These are phyloP conservation scores for Phocoena phocoena DNA, from an alignment of 2,113 vertebrate genomes.

Conservation along the genomic window DNA sequence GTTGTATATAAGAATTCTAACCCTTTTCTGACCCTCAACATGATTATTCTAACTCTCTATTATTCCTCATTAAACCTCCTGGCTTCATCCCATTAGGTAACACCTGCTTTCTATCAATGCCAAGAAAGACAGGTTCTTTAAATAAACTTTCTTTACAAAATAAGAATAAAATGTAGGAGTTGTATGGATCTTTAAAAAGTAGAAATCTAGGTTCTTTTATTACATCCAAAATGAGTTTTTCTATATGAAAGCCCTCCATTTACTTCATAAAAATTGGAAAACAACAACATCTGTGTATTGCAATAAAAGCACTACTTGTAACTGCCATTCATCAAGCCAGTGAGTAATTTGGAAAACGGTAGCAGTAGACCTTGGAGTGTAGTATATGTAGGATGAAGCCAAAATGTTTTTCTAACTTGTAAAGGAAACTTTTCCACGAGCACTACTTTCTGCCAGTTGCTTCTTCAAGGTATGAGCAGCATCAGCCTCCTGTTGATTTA, in stretches of 20 bases:
- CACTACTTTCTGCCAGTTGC: slow-evolving; percentile 38
- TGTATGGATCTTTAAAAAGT: slow-evolving; percentile 32
- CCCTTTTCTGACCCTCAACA: neutral
- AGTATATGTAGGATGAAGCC: slow-evolving; percentile 40
- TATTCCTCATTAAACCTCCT: slow-evolving; percentile 21
- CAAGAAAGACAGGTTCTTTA: slow-evolving; percentile 46
- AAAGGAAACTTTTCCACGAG: slow-evolving; percentile 68
- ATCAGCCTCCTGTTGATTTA: neutral
- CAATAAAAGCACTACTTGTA: slow-evolving; percentile 58
- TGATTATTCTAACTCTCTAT: neutral
- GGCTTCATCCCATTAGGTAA: neutral
- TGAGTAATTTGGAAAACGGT: slow-evolving; percentile 77
- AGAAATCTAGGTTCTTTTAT: slow-evolving; percentile 41
- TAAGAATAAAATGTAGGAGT: slow-evolving; percentile 28
- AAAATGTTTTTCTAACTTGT: slow-evolving; percentile 68
- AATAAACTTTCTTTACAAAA: slow-evolving; percentile 39
- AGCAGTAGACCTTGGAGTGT: slow-evolving; percentile 59
- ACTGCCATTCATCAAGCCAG: slow-evolving; percentile 61
- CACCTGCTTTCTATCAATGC: slow-evolving; percentile 57
- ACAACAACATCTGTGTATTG: slow-evolving; percentile 66
- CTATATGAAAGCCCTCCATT: slow-evolving; percentile 58
- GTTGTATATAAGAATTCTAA: neutral
- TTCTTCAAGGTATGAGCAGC: slow-evolving; percentile 4
- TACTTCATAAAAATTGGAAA: slow-evolving; percentile 71
- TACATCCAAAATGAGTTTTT: slow-evolving; percentile 36